Percentiles rank a stretch among this genome's conserved stretches.
phyloP scores from a whole-genome alignment of 2,113 vertebrate species.

The Micromys minutus region DNA sequence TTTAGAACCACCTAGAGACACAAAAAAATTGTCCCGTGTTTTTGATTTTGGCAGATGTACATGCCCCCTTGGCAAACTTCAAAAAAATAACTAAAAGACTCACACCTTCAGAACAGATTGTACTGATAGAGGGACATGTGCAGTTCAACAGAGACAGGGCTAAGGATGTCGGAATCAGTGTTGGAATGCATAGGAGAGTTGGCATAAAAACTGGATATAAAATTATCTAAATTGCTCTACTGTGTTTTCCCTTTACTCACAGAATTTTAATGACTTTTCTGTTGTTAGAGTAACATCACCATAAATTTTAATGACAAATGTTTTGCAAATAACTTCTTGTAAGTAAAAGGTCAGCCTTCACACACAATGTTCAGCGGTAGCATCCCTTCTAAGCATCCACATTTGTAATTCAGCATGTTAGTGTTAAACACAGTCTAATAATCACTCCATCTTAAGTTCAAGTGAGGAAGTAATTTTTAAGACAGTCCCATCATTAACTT shows the following conservation, averaged over 20 bases:
- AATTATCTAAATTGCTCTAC: constrained; percentile 1
- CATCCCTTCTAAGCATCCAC: neutral
- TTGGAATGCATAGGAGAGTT: neutral
- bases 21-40: constrained; percentile 74
- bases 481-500: neutral
- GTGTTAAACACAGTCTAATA: neutral
- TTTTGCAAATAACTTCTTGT: constrained; percentile 4
- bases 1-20: constrained; percentile 75
- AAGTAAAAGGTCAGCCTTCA: constrained; percentile 41
- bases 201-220: neutral
- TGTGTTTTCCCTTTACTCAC: neutral
- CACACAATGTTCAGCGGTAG: neutral
- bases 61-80: constrained; percentile 70
- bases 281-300: neutral
- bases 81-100: constrained; percentile 71
- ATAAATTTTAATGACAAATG: constrained; percentile 25
- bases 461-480: constrained; percentile 42
- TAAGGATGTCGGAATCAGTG: constrained; percentile 1
- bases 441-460: constrained; percentile 3
- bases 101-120: constrained; percentile 73
- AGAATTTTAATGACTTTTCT: neutral
- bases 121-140: constrained; percentile 49
- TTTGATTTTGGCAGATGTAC: constrained; percentile 72
- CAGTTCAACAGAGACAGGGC: constrained; percentile 36
- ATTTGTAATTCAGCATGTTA: neutral